Percentiles rank a stretch among this genome's conserved stretches.
phyloP scores from a whole-genome alignment of 2,113 vertebrate species.

The Zosterops borbonicus region DNA sequence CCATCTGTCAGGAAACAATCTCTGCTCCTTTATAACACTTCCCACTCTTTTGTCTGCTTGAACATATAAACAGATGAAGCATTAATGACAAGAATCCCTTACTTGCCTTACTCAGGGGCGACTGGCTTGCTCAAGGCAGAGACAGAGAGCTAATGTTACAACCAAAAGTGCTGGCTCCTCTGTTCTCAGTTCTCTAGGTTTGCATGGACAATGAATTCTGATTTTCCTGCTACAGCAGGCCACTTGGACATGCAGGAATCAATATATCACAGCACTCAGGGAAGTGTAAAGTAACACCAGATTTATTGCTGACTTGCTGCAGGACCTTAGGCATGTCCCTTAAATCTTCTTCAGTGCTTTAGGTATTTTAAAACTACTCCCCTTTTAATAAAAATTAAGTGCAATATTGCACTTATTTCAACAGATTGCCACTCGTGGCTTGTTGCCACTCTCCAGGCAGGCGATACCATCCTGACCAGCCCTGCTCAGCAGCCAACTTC shows the following conservation, averaged over 20 bases:
- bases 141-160: background rate
- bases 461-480: background rate
- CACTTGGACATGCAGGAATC: background rate
- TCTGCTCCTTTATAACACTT: background rate
- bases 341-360: background rate
- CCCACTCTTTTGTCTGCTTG: background rate
- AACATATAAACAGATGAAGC: background rate
- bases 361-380: background rate
- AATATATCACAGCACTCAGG: background rate
- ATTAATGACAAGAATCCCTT: background rate
- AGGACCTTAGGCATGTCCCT: background rate
- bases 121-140: background rate
- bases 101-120: background rate
- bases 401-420: background rate
- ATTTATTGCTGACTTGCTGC: conserved; percentile 18
- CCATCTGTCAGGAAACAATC: conserved; percentile 4
- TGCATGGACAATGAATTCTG: conserved; percentile 11
- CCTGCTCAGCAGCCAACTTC: background rate
- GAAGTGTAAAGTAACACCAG: background rate
- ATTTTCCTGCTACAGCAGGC: background rate
- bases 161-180: conserved; percentile 12
- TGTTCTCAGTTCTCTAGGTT: background rate
- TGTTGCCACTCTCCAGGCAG: background rate
- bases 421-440: background rate
- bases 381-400: background rate